A percentile compares a stretch with the other conserved stretches of the same genome.
Evolutionary conservation across 2,888 invertebrate genomes (phyloP).

Genomic region (Xylota segnis): DNA sequence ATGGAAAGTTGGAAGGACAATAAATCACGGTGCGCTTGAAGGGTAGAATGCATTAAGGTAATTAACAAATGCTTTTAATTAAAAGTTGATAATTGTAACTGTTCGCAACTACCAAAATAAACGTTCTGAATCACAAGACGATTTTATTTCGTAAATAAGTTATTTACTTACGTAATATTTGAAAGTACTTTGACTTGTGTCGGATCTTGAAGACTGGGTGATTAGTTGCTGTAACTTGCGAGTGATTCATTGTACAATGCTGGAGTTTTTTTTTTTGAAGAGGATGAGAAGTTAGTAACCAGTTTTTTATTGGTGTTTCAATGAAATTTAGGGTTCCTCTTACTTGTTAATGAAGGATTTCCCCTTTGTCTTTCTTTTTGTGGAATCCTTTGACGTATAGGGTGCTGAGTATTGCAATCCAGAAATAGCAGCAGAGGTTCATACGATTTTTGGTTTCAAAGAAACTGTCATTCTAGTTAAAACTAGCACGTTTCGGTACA

Average conservation of each 20-base stretch:
- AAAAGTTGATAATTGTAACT: conserved; percentile 31
- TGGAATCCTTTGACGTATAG: too few species aligned
- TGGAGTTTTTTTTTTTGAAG: not conserved
- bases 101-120: conserved; percentile 28
- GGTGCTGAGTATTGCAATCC: too few species aligned
- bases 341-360: not conserved
- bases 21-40: not conserved
- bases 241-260: not conserved
- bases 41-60: not conserved
- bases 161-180: conserved; percentile 26
- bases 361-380: not conserved
- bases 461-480: too few species aligned
- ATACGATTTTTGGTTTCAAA: too few species aligned
- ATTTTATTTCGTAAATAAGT: conserved; percentile 7
- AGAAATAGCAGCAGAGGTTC: too few species aligned
- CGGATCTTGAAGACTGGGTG: not conserved
- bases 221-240: not conserved
- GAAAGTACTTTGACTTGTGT: conserved; percentile 14
- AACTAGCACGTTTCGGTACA: too few species aligned
- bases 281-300: not conserved
- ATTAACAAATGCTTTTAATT: conserved; percentile 13
- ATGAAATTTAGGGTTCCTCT: too few species aligned
- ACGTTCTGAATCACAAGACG: conserved; percentile 25
- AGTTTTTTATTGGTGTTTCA: not conserved
- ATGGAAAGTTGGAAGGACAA: not conserved